A percentile compares a stretch with the other conserved stretches of the same genome.
Evolutionary conservation across 2,113 vertebrate species (phyloP).

Genomic region (Catharus fuscescens): DNA sequence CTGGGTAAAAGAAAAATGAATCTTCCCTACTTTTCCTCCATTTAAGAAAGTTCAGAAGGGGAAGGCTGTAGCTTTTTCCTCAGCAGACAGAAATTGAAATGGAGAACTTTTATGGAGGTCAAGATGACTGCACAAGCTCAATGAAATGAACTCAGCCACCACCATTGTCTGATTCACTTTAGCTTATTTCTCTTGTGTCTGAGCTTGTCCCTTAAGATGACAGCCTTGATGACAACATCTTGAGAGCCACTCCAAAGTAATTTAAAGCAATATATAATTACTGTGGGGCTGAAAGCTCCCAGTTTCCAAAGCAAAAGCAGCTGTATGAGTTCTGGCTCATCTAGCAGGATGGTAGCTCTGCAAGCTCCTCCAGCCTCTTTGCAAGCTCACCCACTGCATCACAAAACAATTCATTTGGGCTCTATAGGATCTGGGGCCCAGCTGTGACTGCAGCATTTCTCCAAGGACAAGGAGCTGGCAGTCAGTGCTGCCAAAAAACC

Average conservation of each 20-base stretch:
- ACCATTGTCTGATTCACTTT: background rate
- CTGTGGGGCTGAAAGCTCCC: background rate
- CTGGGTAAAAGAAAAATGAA: background rate
- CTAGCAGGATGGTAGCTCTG: background rate
- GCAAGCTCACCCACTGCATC: background rate
- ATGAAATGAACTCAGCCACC: background rate
- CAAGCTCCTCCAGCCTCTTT: background rate
- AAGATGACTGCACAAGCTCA: background rate
- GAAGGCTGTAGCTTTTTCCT: background rate
- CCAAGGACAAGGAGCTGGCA: background rate
- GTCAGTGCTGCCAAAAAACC: background rate
- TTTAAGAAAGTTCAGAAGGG: background rate
- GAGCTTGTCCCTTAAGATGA: background rate
- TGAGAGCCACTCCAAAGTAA: background rate
- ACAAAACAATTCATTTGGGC: background rate
- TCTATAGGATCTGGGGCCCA: background rate
- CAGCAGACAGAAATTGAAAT: background rate
- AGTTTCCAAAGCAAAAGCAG: background rate
- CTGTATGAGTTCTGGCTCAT: background rate
- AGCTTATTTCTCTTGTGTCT: background rate
- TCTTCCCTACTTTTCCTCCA: background rate
- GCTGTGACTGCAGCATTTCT: background rate
- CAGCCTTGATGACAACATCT: background rate
- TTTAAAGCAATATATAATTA: background rate
- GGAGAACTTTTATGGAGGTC: background rate